phyloP scores from a whole-genome alignment of 2,113 vertebrate genomes.

The Aramus guarauna region DNA sequence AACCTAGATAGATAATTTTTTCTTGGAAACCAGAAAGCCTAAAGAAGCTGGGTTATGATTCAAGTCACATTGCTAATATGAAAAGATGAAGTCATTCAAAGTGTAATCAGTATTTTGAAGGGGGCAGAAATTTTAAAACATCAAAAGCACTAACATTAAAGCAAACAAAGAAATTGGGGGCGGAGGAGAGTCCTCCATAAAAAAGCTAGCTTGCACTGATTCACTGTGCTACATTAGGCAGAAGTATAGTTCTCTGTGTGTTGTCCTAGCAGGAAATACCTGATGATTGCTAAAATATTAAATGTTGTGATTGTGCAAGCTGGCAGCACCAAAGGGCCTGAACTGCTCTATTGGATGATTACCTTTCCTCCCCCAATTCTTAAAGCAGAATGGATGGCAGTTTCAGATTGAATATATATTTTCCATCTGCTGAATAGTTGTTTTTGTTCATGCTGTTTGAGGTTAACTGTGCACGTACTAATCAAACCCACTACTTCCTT shows the following conservation, averaged over 20 bases:
- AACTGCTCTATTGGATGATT: not conserved
- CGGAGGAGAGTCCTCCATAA: not conserved
- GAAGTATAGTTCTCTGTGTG: not conserved
- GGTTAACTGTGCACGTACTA: conserved; percentile 71
- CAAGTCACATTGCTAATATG: not conserved
- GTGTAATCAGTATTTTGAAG: not conserved
- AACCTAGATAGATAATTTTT: not conserved
- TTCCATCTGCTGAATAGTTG: conserved; percentile 76
- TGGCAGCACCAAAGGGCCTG: not conserved
- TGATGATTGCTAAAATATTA: not conserved
- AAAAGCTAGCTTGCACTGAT: not conserved
- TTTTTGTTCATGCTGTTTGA: conserved; percentile 77
- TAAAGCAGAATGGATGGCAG: conserved; percentile 26
- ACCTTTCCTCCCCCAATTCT: not conserved
- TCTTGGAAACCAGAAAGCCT: not conserved
- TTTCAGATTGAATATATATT: conserved; percentile 76
- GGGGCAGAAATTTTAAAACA: not conserved
- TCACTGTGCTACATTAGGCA: not conserved
- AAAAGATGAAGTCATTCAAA: conserved; percentile 1
- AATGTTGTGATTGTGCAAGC: not conserved
- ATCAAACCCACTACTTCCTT: conserved; percentile 81
- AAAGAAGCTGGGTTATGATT: not conserved
- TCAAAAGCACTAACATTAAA: conserved; percentile 3
- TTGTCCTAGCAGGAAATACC: not conserved
- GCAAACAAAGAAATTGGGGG: not conserved